Conservation (phyloP, 2,797 vertebrate species). For the Cuniculus paca region DNA sequence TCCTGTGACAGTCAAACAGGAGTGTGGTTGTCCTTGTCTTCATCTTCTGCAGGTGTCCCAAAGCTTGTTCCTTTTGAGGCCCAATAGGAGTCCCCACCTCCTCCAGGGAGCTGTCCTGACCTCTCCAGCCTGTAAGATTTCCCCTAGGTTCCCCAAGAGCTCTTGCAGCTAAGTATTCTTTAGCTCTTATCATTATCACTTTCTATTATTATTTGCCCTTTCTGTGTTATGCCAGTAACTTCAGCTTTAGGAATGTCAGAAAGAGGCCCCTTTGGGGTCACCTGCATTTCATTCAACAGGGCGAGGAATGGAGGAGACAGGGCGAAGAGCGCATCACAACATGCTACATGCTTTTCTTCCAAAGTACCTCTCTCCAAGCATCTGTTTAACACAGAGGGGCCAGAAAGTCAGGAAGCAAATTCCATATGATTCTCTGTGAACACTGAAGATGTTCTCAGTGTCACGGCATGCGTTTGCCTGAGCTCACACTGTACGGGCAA, state of each 20-base stretch:
- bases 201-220: neutral
- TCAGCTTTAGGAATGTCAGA: neutral
- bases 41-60: neutral
- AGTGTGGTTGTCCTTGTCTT: no score
- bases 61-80: neutral
- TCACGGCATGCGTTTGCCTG: neutral
- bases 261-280: neutral
- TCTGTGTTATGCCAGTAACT: neutral
- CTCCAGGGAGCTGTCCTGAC: constrained; percentile 25
- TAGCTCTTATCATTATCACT: neutral
- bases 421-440: neutral
- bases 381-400: neutral
- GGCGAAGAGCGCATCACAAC: neutral
- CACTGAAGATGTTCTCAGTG: neutral
- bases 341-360: neutral
- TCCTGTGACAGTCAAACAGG: accelerated
- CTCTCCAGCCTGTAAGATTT: neutral
- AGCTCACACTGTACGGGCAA: neutral
- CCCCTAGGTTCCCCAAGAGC: neutral
- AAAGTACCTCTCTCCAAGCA: neutral
- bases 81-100: neutral
- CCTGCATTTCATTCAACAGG: accelerated
- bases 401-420: neutral
- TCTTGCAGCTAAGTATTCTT: neutral
- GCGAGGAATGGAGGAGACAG: neutral